Evolutionary conservation across 2,888 invertebrate genomes (phyloP), one percentile per base, ranked within the genome.

Genomic region (Agriopis aurantiaria): DNA sequence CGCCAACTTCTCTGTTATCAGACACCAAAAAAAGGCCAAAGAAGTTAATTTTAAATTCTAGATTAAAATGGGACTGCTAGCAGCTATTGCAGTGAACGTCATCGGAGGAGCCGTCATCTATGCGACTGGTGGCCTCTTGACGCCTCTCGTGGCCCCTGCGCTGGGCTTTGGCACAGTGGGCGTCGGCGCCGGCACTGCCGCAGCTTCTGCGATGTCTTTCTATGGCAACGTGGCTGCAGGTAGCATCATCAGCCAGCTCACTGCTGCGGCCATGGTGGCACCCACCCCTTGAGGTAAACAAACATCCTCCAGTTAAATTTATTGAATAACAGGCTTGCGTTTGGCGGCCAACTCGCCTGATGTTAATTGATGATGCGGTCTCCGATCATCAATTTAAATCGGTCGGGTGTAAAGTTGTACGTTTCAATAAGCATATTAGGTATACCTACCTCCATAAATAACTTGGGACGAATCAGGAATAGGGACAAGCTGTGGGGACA

Each of bases 191-290:
- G 88, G 90, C 0, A 85, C 80, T 57, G 74, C 85, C 0, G 92
- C 91, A 0, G 92, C 92, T 0, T 87, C 87, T 0, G 92, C 92
- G 0, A 91, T 91, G 65, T 80, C 92, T 0, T 92, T 85, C 64
- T 88, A 85, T 48, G 91, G 92, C 12, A 92, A 91, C 68, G 45
- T 92, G 11, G 90, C 66, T 0, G 91, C 90, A 0, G 92, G 92
- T 0, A 88, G 89, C 72, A 81, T 92, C 12, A 81, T 92, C 3
- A 88, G 91, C 0, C 70, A 89, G 75, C 52, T 92, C 56, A 91
- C 91, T 3, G 83, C 92, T 0, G 83, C 82, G 0, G 92, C 91
- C 0, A 92, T 92, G 92, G 79, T 83, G 0, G 86, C 92, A 1
- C 92, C 92, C 0, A 92, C 88, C 5, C 91, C 89, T 69, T 91